These are phyloP conservation scores for Lophura nycthemera DNA, from an alignment of 2,113 vertebrate genomes.

Conservation along the genomic window DNA sequence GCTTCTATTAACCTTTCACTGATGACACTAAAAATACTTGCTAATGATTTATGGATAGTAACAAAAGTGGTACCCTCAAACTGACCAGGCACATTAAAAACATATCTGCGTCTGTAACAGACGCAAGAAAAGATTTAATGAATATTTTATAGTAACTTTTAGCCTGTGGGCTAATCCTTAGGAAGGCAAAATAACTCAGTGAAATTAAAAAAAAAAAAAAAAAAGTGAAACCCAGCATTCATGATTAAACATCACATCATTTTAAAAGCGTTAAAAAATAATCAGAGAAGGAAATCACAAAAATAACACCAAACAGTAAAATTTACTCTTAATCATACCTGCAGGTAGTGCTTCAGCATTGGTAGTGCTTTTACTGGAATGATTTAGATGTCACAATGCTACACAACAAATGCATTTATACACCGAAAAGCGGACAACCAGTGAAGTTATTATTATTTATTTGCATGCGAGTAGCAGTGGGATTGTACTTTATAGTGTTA, in stretches of 20 bases:
- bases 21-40: constrained; percentile 70
- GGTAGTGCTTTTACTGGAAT: constrained; percentile 29
- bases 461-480: constrained; percentile 35
- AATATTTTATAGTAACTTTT: constrained; percentile 15
- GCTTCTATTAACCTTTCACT: constrained; percentile 74
- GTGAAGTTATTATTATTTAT: constrained; percentile 46
- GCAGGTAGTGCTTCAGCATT: constrained; percentile 30
- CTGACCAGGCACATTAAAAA: constrained; percentile 68
- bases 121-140: constrained; percentile 53
- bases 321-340: not conserved
- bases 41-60: constrained; percentile 71
- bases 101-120: constrained; percentile 49
- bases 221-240: not conserved
- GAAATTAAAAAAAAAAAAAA: not conserved
- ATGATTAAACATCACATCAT: not conserved
- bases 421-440: not conserved
- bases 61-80: constrained; percentile 47
- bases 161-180: not conserved
- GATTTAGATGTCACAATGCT: constrained; percentile 20
- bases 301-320: not conserved
- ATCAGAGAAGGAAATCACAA: not conserved
- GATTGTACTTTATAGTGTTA: constrained; percentile 27
- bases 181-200: not conserved
- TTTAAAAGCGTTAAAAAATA: not conserved
- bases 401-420: constrained; percentile 9